Evolutionary conservation across 2,797 vertebrate genomes (phyloP).

Genomic region (Onychomys torridus): DNA sequence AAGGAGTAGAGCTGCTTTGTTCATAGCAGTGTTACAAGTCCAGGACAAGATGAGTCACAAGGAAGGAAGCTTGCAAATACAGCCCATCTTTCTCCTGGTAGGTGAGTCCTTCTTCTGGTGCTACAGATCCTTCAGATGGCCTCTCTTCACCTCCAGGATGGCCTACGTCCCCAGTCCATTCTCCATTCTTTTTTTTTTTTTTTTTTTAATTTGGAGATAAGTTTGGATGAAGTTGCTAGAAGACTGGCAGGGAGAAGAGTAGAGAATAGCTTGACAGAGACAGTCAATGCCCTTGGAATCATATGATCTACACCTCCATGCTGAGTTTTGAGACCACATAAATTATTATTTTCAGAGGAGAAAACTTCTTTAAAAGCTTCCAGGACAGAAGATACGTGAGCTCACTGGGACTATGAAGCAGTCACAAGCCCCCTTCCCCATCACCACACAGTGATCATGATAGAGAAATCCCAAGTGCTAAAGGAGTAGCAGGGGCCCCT

Average conservation of each 20-base stretch:
- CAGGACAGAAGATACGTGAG: neutral
- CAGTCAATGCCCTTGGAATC: neutral
- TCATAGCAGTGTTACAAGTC: neutral
- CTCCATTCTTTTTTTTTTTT: neutral
- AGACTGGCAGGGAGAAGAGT: neutral
- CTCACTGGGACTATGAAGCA: neutral
- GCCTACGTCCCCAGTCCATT: neutral
- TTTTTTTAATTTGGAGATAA: neutral
- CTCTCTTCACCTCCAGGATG: neutral
- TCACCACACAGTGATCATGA: fast-evolving
- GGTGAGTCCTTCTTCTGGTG: neutral
- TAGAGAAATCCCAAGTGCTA: fast-evolving
- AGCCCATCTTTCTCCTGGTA: neutral
- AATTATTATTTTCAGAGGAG: neutral
- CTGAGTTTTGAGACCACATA: neutral
- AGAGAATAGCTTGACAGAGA: neutral
- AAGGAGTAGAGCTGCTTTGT: neutral
- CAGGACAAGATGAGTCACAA: neutral
- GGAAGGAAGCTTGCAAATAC: too few species aligned
- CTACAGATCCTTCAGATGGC: neutral
- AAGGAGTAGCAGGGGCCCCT: fast-evolving
- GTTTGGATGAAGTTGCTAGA: neutral
- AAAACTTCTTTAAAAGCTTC: too few species aligned
- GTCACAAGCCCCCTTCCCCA: neutral
- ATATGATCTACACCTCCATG: neutral